Evolutionary conservation across 2,113 vertebrate genomes (phyloP).

Genomic region (Actinemys pallida): DNA sequence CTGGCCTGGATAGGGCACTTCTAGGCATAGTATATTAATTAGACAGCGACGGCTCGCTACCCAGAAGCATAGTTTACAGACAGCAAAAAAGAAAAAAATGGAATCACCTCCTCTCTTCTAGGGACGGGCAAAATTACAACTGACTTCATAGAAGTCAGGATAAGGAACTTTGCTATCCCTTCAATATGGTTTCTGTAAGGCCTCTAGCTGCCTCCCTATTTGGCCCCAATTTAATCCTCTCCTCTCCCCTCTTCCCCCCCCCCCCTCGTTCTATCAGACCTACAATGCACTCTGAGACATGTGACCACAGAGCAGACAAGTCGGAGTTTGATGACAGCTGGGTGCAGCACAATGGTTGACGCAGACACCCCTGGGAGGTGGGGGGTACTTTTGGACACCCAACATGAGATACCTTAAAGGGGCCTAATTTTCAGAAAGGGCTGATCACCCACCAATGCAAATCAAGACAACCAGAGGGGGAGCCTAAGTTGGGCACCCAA

Average conservation of each 20-base stretch:
- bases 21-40: not conserved
- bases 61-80: not conserved
- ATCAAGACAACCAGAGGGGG: not conserved
- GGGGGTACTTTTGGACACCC: not conserved
- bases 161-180: not conserved
- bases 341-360: not conserved
- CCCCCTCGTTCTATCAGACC: not conserved
- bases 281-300: not conserved
- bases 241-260: too few relatives aligned
- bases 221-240: not conserved
- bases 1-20: rapidly evolving
- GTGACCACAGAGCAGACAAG: not conserved
- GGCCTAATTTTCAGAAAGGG: not conserved
- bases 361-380: not conserved
- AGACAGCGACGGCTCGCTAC: rapidly evolving
- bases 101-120: not conserved
- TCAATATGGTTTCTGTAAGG: not conserved
- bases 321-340: not conserved
- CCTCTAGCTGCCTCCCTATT: not conserved
- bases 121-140: not conserved
- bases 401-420: not conserved
- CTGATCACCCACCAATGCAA: not conserved
- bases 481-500: not conserved
- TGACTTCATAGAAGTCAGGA: not conserved
- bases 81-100: not conserved